phyloP scores from a whole-genome alignment of 2,888 invertebrate genomes.

The Ametastegia equiseti region DNA sequence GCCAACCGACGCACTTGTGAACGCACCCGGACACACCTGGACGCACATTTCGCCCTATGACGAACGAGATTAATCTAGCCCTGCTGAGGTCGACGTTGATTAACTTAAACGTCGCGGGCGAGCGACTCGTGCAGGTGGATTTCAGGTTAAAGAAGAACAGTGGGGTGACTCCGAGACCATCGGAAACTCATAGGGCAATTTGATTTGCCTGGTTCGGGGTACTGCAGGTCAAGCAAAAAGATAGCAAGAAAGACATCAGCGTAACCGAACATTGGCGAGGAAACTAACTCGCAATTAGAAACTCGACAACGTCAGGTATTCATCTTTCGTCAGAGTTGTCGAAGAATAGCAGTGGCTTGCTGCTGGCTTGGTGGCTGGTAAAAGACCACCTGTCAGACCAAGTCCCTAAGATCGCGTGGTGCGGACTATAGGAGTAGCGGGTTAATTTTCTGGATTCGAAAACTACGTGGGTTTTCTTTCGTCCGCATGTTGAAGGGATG shows the following conservation, averaged over 20 bases:
- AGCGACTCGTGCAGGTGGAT: slow-evolving; percentile 42
- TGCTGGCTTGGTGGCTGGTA: slow-evolving; percentile 17
- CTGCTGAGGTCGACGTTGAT: slow-evolving; percentile 33
- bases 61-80: slow-evolving; percentile 33
- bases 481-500: not conserved
- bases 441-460: not conserved
- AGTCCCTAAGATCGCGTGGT: slow-evolving; percentile 20
- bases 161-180: not conserved
- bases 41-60: slow-evolving; percentile 39
- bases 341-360: slow-evolving; percentile 17
- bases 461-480: not conserved
- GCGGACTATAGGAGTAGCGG: slow-evolving; percentile 8
- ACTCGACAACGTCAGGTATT: not conserved
- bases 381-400: slow-evolving; percentile 41
- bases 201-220: not conserved
- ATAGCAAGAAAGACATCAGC: not conserved
- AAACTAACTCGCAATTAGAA: not conserved
- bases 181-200: not conserved
- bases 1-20: slow-evolving; percentile 42
- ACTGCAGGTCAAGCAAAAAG: not conserved
- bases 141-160: slow-evolving; percentile 23
- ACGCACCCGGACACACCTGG: slow-evolving; percentile 34
- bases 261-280: slow-evolving; percentile 4
- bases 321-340: not conserved
- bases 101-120: slow-evolving; percentile 19